Evolutionary conservation across 2,113 vertebrate species (phyloP).

Genomic region (Paracyprichromis sp.): DNA sequence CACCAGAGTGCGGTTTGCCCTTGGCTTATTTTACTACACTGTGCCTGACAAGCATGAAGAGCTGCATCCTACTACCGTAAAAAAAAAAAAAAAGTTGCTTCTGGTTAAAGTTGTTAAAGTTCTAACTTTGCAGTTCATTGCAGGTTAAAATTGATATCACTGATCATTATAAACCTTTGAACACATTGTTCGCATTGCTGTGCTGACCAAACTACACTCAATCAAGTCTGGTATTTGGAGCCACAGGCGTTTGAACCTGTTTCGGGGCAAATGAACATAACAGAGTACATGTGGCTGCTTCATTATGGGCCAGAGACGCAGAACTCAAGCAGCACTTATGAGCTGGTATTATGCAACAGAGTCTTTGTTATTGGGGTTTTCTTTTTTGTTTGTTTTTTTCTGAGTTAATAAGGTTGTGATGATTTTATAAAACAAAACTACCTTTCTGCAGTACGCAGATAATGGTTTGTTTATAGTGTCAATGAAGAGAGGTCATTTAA

Average conservation of each 20-base stretch:
- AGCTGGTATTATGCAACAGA: not conserved
- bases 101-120: not conserved
- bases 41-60: not conserved
- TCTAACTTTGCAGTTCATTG: not conserved
- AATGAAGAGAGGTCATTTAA: not conserved
- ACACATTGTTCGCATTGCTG: not conserved
- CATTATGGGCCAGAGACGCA: not conserved
- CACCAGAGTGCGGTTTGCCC: not conserved
- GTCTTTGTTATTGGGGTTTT: not conserved
- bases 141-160: not conserved
- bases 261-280: not conserved
- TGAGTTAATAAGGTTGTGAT: not conserved
- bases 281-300: not conserved
- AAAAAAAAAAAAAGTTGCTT: not conserved
- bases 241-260: not conserved
- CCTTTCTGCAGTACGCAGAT: not conserved
- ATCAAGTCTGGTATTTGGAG: not conserved
- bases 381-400: not conserved
- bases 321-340: not conserved
- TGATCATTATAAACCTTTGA: not conserved
- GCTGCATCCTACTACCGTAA: not conserved
- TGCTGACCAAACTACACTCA: not conserved
- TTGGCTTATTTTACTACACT: not conserved
- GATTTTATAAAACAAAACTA: not conserved
- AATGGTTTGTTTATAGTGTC: not conserved